Conservation (phyloP, 2,113 vertebrate genomes). For the Lepus americanus region DNA sequence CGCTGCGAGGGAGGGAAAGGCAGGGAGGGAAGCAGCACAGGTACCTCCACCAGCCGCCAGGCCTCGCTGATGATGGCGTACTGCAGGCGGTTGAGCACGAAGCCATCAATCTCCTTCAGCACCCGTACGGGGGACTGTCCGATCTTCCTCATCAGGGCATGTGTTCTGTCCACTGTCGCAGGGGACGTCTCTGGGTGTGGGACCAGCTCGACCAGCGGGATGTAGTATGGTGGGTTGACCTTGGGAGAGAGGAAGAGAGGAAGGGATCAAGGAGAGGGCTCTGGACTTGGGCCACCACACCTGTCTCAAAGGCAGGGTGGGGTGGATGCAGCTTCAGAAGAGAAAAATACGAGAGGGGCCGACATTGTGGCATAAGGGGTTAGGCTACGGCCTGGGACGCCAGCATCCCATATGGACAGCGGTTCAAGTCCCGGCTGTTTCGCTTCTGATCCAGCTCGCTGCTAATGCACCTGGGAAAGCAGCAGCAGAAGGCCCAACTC, state of each 20-base stretch:
- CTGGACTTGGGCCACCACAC: background rate
- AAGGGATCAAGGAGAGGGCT: background rate
- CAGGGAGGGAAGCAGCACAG: slow-evolving; percentile 29
- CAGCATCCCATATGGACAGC: too few relatives aligned
- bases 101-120: slow-evolving; percentile 94
- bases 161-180: slow-evolving; percentile 89
- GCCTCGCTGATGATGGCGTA: slow-evolving; percentile 96
- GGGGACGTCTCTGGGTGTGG: slow-evolving; percentile 94
- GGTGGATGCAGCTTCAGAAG: background rate
- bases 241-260: slow-evolving; percentile 77
- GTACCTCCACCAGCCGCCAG: slow-evolving; percentile 96
- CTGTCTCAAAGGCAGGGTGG: too few relatives aligned
- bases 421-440: too few relatives aligned
- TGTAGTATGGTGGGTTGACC: slow-evolving; percentile 97
- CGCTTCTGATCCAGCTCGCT: too few relatives aligned
- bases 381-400: too few relatives aligned
- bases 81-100: slow-evolving; percentile 96
- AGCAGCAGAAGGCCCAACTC: too few relatives aligned
- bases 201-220: slow-evolving; percentile 97
- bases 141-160: slow-evolving; percentile 93
- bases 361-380: too few relatives aligned
- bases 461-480: too few relatives aligned
- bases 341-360: too few relatives aligned
- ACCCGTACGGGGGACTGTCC: slow-evolving; percentile 94
- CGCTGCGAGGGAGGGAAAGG: background rate